phyloP scores from a whole-genome alignment of 2,888 invertebrate species.

The Cataglyphis livida region DNA sequence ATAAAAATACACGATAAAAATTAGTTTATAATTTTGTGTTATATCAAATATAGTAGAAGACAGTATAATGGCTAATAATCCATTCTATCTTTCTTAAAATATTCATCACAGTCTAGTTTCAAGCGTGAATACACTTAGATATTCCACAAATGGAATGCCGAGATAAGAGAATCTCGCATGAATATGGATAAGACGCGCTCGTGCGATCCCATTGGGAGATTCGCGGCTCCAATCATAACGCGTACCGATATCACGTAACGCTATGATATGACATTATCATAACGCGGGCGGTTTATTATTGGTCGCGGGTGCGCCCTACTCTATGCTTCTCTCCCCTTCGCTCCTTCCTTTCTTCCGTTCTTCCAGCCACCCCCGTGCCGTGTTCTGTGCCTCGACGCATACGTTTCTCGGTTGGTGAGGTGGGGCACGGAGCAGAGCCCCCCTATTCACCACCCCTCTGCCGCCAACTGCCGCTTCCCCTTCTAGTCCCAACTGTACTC shows the following conservation, averaged over 20 bases:
- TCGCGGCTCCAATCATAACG: conserved; percentile 81
- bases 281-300: conserved; percentile 84
- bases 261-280: conserved; percentile 86
- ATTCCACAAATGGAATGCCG: conserved; percentile 8
- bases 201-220: conserved; percentile 78
- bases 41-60: background rate
- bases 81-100: background rate
- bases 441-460: conserved; percentile 63
- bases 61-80: background rate
- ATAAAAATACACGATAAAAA: background rate
- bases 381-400: conserved; percentile 76
- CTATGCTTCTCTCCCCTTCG: conserved; percentile 69
- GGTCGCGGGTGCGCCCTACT: conserved; percentile 81
- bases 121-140: background rate
- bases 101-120: background rate
- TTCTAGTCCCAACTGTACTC: conserved; percentile 56
- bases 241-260: conserved; percentile 78
- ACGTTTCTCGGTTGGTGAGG: conserved; percentile 78
- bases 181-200: conserved; percentile 57
- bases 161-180: conserved; percentile 50
- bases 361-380: conserved; percentile 75
- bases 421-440: conserved; percentile 75
- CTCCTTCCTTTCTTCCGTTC: conserved; percentile 79
- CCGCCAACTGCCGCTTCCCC: conserved; percentile 55
- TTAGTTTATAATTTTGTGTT: background rate